Base-by-base conservation (phyloP, 1,140 invertebrate species). In the Plectus sambesii region DNA sequence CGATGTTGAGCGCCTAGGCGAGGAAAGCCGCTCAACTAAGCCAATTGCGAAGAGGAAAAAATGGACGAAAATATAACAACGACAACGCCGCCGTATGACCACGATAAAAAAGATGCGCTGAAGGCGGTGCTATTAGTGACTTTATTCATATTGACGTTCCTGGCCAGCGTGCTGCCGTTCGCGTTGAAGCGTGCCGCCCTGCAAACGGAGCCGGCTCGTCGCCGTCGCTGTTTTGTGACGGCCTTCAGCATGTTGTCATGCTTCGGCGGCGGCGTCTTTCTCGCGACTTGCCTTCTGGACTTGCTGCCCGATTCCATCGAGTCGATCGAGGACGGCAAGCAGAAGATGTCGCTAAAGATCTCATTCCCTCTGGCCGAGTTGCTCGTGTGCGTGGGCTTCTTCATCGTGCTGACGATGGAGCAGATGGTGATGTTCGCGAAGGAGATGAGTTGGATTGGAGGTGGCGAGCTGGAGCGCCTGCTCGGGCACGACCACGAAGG, bases 291-390 rank as follows among this genome's bases (percentile, higher is more conserved):
- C 27, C 44, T 67, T 6, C 47, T 69, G 4, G 60, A 67, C 47
- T 36, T 67, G 22, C 44, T 67, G 2, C 64, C 64, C n/a, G 61
- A 67, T 35, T 56, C 61, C 15, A 37, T 56, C 8, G 61, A 66
- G 19, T 25, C 41, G 23, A 36, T 67, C 8, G 33, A 44, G 30
- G 63, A 59, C 42, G 66, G 60, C 1, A 49, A 62, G 12, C 40
- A 44, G 17, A 40, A 42, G 19, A 42, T 63, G 17, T 25, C 51
- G 15, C 3, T 49, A 12, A 27, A 57, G 3, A 35, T 42, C 0
- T 36, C 58, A 5, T 64, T 64, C 27, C 63, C 63, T n/a, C n/a
- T 66, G 6, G 44, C 62, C 3, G 59, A 63, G 27, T 60, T 68
- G 17, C 59, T 47, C 27, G 56, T 69, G 29, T 42, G 51, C 1